A percentile compares a stretch with the other conserved stretches of the same genome.
These are phyloP conservation scores for Eumacrocentrus americanus DNA, from an alignment of 2,888 invertebrate species.

Conservation along the genomic window DNA sequence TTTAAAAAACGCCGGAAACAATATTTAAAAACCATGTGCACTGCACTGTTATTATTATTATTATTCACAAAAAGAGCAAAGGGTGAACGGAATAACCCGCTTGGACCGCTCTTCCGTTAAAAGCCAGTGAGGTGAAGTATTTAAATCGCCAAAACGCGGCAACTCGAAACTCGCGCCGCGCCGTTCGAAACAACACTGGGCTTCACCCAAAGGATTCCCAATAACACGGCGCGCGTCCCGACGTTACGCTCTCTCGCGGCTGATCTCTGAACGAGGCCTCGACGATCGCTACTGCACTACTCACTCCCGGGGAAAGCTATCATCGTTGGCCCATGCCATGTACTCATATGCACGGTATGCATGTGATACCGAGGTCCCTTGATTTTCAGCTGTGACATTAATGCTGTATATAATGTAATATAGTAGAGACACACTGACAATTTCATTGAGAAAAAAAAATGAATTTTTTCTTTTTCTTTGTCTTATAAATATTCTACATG, in stretches of 20 bases:
- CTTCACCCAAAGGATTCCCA: conserved; percentile 33
- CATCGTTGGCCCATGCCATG: conserved; percentile 1
- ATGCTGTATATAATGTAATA: not conserved
- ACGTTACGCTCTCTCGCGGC: conserved; percentile 34
- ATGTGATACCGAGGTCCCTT: not conserved
- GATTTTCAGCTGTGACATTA: not conserved
- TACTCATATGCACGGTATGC: not conserved
- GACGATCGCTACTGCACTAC: conserved; percentile 5
- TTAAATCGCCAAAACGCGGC: conserved; percentile 9
- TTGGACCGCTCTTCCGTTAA: conserved; percentile 25
- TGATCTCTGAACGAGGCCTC: conserved; percentile 27
- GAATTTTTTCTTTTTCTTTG: not conserved
- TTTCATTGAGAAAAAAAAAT: no score
- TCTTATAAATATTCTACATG: not conserved
- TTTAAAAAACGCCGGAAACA: not conserved
- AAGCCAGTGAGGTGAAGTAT: conserved; percentile 40
- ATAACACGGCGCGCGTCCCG: conserved; percentile 27
- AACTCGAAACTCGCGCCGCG: conserved; percentile 42
- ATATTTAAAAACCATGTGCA: conserved; percentile 1
- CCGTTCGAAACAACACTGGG: conserved; percentile 47
- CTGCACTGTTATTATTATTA: conserved; percentile 14
- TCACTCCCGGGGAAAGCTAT: not conserved
- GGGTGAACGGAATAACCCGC: conserved; percentile 2
- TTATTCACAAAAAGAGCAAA: conserved; percentile 4
- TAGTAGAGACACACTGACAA: not conserved